These are phyloP conservation scores for Actinia tenebrosa DNA, from an alignment of 64 coral and sea anemone species.

Conservation along the genomic window DNA sequence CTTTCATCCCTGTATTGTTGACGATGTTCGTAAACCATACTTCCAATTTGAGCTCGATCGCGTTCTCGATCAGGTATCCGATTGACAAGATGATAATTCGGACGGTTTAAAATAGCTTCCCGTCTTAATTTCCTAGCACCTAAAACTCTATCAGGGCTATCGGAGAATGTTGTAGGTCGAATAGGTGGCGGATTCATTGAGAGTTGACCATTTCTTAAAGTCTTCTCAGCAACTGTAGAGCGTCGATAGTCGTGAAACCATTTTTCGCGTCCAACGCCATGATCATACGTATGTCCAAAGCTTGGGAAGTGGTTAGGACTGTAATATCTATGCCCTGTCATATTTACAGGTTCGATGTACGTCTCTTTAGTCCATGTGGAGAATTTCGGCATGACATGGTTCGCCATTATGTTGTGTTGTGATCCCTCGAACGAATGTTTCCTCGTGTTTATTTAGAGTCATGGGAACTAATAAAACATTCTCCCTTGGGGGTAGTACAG, in stretches of 20 bases:
- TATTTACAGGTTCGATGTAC: conserved; percentile 66
- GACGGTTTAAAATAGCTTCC: conserved; percentile 74
- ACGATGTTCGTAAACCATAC: conserved; percentile 67
- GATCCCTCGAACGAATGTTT: not conserved
- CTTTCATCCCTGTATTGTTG: conserved; percentile 85
- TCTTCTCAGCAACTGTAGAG: conserved; percentile 58
- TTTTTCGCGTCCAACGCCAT: conserved; percentile 67
- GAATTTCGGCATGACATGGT: conserved; percentile 36
- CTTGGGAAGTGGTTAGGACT: conserved; percentile 58
- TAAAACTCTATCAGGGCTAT: conserved; percentile 87
- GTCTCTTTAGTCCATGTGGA: conserved; percentile 77
- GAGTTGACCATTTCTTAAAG: conserved; percentile 55
- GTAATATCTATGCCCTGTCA: conserved; percentile 71
- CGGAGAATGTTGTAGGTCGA: conserved; percentile 79
- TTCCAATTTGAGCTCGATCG: conserved; percentile 63
- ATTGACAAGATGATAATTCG: conserved; percentile 72
- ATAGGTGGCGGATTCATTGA: conserved; percentile 60
- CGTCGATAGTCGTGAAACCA: conserved; percentile 98
- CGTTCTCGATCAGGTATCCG: conserved; percentile 83
- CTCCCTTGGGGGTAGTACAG: not conserved
- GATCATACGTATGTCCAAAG: conserved; percentile 38
- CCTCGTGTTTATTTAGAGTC: not conserved
- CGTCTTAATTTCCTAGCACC: conserved; percentile 55
- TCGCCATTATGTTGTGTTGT: conserved; percentile 29
- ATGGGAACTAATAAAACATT: not conserved